Evolutionary conservation across 2,888 invertebrate species (phyloP), one percentile per base, ranked within the genome.

Genomic region (Deroplatys truncata): DNA sequence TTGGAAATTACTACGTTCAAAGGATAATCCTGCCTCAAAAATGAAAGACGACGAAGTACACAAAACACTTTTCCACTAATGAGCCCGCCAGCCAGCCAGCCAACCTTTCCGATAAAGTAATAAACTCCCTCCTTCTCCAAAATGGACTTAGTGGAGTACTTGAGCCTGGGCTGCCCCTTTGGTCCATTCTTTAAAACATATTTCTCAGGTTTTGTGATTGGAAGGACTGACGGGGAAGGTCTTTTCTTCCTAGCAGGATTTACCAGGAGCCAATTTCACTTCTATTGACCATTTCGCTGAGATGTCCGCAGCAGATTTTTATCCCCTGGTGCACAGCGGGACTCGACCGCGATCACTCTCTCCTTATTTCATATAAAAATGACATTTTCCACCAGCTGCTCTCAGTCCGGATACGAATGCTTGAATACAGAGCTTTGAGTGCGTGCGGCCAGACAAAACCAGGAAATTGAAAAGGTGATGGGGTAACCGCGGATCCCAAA

Each of bases 231-330:
- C 31, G 86, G 15, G 28, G 35, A 25, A 25, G 20, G 16, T 35
- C 84, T 15, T 87, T 86, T 87, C 87, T 82, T 87, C 82, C 25
- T 82, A 1, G n/a, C 15, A n/a, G 31, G 87, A 82, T 35, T 87
- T 87, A 82, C 5, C 87, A 87, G 87, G 83, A 87, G 87, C 87
- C 87, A 87, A 87, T 87, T 83, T 87, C 87, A 87, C 43, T 87
- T 87, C 82, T 87, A 87, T 87, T 87, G 87, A 87, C 87, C 83
- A 87, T 83, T 87, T 87, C 87, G 82, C 82, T 28, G 25, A 87
- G 87, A 87, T 82, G 87, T 87, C 87, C 87, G 83, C 28, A 87
- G 87, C 87, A 87, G 87, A 87, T 43, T 87, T 87, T 83, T 87
- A 87, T 87, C 87, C 86, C 86, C 43, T 56, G 56, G 56, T 20